These are phyloP conservation scores for Drosophila greeni DNA, from an alignment of 2,888 invertebrate genomes.

Conservation along the genomic window DNA sequence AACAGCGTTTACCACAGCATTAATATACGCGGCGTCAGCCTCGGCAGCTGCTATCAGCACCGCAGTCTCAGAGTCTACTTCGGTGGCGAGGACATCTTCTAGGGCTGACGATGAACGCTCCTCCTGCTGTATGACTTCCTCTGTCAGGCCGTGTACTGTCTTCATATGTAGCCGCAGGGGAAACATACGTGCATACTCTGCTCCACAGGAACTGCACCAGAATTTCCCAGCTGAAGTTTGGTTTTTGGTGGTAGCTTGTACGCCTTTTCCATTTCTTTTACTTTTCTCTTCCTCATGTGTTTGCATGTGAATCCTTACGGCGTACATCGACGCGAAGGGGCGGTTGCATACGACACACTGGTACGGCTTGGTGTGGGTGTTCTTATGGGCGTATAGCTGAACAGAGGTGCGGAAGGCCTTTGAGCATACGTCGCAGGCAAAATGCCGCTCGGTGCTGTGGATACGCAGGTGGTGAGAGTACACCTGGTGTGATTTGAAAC, in stretches of 20 bases:
- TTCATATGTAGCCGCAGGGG: slow-evolving; percentile 87
- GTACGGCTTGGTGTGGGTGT: slow-evolving; percentile 89
- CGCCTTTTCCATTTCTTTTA: not conserved
- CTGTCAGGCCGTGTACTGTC: slow-evolving; percentile 80
- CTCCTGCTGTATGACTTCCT: slow-evolving; percentile 25
- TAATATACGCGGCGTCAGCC: slow-evolving; percentile 52
- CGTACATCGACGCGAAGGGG: slow-evolving; percentile 88
- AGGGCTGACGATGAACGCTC: not conserved
- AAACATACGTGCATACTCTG: slow-evolving; percentile 87
- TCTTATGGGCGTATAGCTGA: slow-evolving; percentile 88
- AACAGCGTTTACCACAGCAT: slow-evolving; percentile 37
- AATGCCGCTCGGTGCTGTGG: slow-evolving; percentile 87
- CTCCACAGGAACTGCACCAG: slow-evolving; percentile 85
- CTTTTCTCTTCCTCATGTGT: slow-evolving; percentile 83
- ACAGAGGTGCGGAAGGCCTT: slow-evolving; percentile 90
- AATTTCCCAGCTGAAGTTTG: slow-evolving; percentile 62
- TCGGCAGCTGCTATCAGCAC: slow-evolving; percentile 69
- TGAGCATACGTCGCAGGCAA: slow-evolving; percentile 87
- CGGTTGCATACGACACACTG: slow-evolving; percentile 87
- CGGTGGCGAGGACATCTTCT: slow-evolving; percentile 13
- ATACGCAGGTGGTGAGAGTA: slow-evolving; percentile 88
- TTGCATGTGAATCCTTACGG: slow-evolving; percentile 87
- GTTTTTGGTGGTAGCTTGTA: not conserved
- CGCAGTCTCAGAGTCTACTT: slow-evolving; percentile 52
- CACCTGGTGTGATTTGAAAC: slow-evolving; percentile 89